Percentiles rank a stretch among this genome's conserved stretches.
Evolutionary conservation across 2,113 vertebrate species (phyloP).

Genomic region (Vulpes vulpes): DNA sequence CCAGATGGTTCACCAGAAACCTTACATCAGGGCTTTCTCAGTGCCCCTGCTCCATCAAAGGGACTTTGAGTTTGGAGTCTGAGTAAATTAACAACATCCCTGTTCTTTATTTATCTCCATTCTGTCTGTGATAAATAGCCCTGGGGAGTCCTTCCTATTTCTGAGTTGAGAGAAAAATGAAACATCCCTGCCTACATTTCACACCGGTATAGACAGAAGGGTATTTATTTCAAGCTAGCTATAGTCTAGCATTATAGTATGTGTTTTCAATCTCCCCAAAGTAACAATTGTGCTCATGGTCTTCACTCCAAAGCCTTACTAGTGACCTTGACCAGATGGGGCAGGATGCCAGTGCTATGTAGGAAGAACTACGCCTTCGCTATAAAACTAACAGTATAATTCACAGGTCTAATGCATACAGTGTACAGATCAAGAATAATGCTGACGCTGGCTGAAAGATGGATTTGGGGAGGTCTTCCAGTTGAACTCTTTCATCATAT

Average conservation of each 20-base stretch:
- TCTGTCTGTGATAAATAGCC: conserved; percentile 69
- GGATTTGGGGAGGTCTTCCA: not conserved
- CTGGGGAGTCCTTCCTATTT: conserved; percentile 62
- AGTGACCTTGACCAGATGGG: not conserved
- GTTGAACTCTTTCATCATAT: not conserved
- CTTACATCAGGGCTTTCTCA: conserved; percentile 75
- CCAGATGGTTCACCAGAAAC: conserved; percentile 85
- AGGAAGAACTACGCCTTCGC: not conserved
- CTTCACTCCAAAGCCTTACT: not conserved
- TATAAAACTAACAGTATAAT: not conserved
- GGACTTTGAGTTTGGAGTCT: conserved; percentile 70
- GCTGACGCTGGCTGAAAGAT: not conserved
- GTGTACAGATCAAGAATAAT: not conserved
- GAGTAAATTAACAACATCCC: conserved; percentile 68
- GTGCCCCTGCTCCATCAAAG: conserved; percentile 71
- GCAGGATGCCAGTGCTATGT: not conserved
- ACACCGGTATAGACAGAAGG: not conserved
- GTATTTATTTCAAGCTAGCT: conserved; percentile 18
- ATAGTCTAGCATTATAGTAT: not conserved
- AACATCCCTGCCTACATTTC: conserved; percentile 67
- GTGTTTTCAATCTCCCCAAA: conserved; percentile 6
- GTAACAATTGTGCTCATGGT: not conserved
- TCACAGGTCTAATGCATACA: not conserved
- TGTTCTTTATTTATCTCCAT: conserved; percentile 73
- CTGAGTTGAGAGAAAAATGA: conserved; percentile 68